Percentiles rank a stretch among this genome's conserved stretches.
These are phyloP conservation scores for Melanerpes aurifrons DNA, from an alignment of 2,113 vertebrate species.

Conservation along the genomic window DNA sequence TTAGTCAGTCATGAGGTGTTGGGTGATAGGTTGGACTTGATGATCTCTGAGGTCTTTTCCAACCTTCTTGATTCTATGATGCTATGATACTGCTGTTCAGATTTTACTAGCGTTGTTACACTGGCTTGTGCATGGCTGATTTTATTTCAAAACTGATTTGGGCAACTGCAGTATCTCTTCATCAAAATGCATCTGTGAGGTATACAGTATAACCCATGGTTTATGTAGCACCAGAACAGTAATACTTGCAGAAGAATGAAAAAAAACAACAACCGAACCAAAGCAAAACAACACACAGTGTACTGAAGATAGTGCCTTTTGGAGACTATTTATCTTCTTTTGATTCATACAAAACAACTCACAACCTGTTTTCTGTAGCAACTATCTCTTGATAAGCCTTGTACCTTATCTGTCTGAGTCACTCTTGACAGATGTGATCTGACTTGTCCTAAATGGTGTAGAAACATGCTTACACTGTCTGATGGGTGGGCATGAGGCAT, in stretches of 20 bases:
- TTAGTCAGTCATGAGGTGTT: too few species aligned
- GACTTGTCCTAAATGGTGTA: background rate
- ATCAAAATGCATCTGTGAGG: background rate
- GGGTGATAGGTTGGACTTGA: too few species aligned
- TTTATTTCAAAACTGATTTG: background rate
- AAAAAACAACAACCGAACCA: background rate
- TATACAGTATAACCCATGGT: background rate
- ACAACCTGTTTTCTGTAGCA: slow-evolving; percentile 64
- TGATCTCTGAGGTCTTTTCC: too few species aligned
- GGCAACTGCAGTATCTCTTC: background rate
- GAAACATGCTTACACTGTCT: slow-evolving; percentile 18
- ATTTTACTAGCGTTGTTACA: background rate
- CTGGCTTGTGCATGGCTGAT: background rate
- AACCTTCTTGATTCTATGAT: too few species aligned
- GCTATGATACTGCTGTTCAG: background rate
- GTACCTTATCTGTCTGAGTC: slow-evolving; percentile 52
- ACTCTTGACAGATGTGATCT: slow-evolving; percentile 32
- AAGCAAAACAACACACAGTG: background rate
- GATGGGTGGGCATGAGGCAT: slow-evolving; percentile 5
- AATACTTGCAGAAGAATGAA: background rate
- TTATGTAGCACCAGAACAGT: background rate
- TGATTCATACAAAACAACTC: slow-evolving; percentile 18
- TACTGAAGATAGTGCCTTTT: background rate
- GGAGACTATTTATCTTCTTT: background rate
- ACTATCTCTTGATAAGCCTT: slow-evolving; percentile 55